Evolutionary conservation across 23 tunicate genomes (phyloP).

Genomic region (Phallusia fumigata): DNA sequence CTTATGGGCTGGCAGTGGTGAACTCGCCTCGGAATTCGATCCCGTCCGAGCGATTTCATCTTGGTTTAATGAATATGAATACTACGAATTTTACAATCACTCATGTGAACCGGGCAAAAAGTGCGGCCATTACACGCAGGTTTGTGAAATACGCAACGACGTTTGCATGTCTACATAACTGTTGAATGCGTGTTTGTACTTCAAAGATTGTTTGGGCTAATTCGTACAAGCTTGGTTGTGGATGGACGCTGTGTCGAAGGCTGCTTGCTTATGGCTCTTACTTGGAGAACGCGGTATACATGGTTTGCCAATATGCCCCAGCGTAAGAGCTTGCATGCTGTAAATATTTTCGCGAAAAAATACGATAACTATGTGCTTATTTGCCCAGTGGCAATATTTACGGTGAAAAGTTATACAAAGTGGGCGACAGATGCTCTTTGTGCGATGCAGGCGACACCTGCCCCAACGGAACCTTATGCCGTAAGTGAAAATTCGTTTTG

Average conservation of each 20-base stretch:
- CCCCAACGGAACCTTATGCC: conserved; percentile 65
- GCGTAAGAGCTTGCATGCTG: conserved; percentile 39
- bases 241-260: conserved; percentile 59
- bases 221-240: conserved; percentile 86
- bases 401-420: conserved; percentile 48
- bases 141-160: neutral
- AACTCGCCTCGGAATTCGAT: conserved; percentile 52
- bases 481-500: conserved; percentile 31
- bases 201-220: conserved; percentile 86
- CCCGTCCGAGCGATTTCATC: conserved; percentile 40
- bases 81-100: conserved; percentile 61
- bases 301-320: conserved; percentile 95
- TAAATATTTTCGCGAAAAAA: too few species aligned
- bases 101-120: conserved; percentile 69
- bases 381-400: conserved; percentile 59
- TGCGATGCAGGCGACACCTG: conserved; percentile 72
- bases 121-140: conserved; percentile 97
- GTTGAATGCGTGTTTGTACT: too few species aligned
- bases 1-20: conserved; percentile 76
- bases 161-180: too few species aligned
- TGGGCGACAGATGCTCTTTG: conserved; percentile 70
- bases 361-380: neutral
- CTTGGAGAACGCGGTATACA: conserved; percentile 53
- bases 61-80: conserved; percentile 78
- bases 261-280: conserved; percentile 29